Evolutionary conservation across 2,113 vertebrate species (phyloP).

Genomic region (Paramormyrops kingsleyae): DNA sequence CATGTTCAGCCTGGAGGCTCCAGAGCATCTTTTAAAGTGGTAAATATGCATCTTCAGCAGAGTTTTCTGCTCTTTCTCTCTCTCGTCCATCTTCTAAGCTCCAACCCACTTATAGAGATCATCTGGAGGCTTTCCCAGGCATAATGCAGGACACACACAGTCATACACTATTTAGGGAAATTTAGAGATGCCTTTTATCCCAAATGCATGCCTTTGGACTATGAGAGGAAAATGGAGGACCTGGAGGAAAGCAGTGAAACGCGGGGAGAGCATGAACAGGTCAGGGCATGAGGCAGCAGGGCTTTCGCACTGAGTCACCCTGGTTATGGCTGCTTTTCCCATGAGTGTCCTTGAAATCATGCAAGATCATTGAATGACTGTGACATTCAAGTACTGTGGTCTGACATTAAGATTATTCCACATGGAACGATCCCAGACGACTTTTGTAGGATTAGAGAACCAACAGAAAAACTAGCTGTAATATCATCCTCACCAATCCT

Average conservation of each 20-base stretch:
- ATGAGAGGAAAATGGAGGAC: neutral
- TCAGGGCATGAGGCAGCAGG: neutral
- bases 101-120: neutral
- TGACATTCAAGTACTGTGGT: neutral
- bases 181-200: neutral
- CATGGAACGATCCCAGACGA: neutral
- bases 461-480: neutral
- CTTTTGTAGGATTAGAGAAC: neutral
- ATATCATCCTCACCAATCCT: neutral
- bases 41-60: neutral
- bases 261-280: neutral
- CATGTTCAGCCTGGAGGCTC: neutral
- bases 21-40: neutral
- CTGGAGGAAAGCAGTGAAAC: neutral
- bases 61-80: neutral
- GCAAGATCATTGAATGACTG: neutral
- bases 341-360: neutral
- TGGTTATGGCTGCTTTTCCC: neutral
- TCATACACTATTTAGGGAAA: neutral
- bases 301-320: neutral
- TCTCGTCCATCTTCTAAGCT: neutral
- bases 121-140: neutral
- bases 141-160: neutral
- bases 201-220: neutral
- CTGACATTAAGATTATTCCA: neutral